Evolutionary conservation across 2,888 invertebrate genomes (phyloP), one percentile per base, ranked within the genome.

Genomic region (Pristionchus mayeri): DNA sequence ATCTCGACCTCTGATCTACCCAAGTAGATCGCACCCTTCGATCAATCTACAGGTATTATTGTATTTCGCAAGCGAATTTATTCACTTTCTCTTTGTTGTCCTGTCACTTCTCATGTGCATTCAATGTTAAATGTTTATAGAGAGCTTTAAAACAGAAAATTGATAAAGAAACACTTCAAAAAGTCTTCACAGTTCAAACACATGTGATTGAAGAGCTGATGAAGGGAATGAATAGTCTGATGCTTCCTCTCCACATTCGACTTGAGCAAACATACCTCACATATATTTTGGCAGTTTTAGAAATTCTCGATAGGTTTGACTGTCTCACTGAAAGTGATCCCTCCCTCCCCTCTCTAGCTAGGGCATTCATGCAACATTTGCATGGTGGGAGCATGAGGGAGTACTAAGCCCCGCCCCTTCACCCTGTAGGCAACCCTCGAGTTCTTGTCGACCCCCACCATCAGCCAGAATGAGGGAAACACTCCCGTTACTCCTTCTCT

Each of bases 31-130:
- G 21, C 7, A 67, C 34, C 34, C 67, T 37, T 67, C 67, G 0
- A 27, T 18, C 16, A 7, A 37, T n/a, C 21, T 37, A 67, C 67
- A 11, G 67, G 67, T 67, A 67, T 37, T 24, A 3, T 67, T 24
- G 67, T 67, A 67, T 67, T 67, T 67, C 67, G 37, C 57, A 60
- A 60, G 16, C 21, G 21, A 34, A n/a, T 67, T 21, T 67, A 34
- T 67, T 67, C 67, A 67, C 67, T 67, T 54, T 67, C 67, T 67
- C 67, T 37, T 37, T 37, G 34, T 67, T 24, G 24, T 60, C 57
- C 57, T 67, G 67, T 67, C 67, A 67, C 67, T 67, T 67, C 57
- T 60, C 57, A 60, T 67, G 67, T 67, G 67, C 67, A 67, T 67
- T 67, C 67, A 67, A n/a, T n/a, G n/a, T n/a, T n/a, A n/a, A 60